A percentile compares a stretch with the other conserved stretches of the same genome.
Evolutionary conservation across 1,140 invertebrate genomes (phyloP).

Genomic region (Sipha flava): DNA sequence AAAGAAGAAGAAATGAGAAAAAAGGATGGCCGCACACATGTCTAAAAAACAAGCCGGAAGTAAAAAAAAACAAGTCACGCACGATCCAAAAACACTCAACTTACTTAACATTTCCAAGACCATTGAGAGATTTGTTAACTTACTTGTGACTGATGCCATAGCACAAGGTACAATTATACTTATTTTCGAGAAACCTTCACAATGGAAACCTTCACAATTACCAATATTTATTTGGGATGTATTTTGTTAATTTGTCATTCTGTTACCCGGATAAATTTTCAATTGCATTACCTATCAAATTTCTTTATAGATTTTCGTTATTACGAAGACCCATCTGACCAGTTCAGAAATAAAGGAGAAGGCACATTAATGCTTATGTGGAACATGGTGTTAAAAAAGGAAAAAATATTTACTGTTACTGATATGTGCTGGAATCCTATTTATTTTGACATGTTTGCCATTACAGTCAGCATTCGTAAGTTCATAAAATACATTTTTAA

Average conservation of each 20-base stretch:
- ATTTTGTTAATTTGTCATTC: too few relatives aligned
- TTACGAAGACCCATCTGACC: conserved; percentile 91
- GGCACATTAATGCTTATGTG: conserved; percentile 84
- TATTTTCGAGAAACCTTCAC: neutral
- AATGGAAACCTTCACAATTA: neutral
- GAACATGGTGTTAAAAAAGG: conserved; percentile 77
- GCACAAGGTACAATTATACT: neutral
- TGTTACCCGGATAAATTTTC: too few relatives aligned
- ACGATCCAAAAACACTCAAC: too few relatives aligned
- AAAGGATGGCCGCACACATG: neutral
- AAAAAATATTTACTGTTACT: conserved; percentile 71
- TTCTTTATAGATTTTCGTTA: conserved; percentile 76
- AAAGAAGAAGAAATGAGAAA: neutral
- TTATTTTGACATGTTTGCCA: conserved; percentile 86
- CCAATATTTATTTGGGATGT: too few relatives aligned
- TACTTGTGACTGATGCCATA: neutral
- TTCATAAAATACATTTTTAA: conserved; percentile 33
- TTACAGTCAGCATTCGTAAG: conserved; percentile 80
- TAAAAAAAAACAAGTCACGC: neutral
- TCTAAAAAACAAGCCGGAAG: neutral
- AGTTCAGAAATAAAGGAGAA: conserved; percentile 73
- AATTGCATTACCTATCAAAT: neutral
- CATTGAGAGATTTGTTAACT: neutral
- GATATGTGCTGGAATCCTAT: conserved; percentile 75
- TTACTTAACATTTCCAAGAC: neutral